phyloP scores from a whole-genome alignment of 2,113 vertebrate species.

The Plotosus lineatus region DNA sequence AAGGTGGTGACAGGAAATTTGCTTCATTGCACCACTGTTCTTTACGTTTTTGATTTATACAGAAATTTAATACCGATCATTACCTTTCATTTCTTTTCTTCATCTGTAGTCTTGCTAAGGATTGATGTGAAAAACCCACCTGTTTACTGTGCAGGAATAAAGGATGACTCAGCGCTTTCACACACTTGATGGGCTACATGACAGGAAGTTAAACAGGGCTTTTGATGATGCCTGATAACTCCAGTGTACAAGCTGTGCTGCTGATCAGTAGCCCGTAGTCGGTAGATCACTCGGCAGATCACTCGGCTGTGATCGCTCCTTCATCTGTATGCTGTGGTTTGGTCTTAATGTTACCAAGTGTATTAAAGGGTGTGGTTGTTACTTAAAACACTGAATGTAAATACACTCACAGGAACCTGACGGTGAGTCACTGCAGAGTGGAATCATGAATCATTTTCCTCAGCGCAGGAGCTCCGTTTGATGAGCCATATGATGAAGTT shows the following conservation, averaged over 20 bases:
- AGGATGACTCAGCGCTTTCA: not conserved
- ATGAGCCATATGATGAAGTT: too few relatives aligned
- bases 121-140: too few relatives aligned
- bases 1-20: too few relatives aligned
- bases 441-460: not conserved
- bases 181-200: not conserved
- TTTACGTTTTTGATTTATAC: not conserved
- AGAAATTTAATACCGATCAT: not conserved
- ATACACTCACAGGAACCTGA: not conserved
- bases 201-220: not conserved
- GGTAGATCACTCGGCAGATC: not conserved
- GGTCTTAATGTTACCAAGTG: not conserved
- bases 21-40: not conserved
- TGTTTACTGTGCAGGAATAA: not conserved
- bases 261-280: not conserved
- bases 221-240: not conserved
- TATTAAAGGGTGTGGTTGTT: not conserved
- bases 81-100: not conserved
- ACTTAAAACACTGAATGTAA: not conserved
- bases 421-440: not conserved
- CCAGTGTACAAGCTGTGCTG: not conserved
- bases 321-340: too few relatives aligned
- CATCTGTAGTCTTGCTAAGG: too few relatives aligned
- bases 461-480: not conserved
- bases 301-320: not conserved